Evolutionary conservation across 2,797 vertebrate species (phyloP).

Genomic region (Meda fulgida): DNA sequence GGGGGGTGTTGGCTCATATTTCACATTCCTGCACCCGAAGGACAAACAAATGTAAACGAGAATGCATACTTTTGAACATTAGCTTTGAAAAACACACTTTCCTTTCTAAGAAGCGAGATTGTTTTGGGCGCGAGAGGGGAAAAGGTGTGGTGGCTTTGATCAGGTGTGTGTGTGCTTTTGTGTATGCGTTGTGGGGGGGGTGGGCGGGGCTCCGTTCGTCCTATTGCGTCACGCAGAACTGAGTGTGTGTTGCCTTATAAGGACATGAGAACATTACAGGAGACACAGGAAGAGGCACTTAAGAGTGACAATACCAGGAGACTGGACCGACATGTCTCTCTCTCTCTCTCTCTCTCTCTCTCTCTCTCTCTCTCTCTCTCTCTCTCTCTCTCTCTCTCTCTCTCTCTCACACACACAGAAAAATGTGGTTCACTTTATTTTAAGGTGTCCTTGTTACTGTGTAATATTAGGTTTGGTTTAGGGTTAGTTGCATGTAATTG

Average conservation of each 20-base stretch:
- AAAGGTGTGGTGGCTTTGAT: conserved; percentile 59
- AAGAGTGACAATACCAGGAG: conserved; percentile 73
- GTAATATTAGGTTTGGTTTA: too few species aligned
- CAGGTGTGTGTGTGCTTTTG: conserved; percentile 52
- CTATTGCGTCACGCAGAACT: conserved; percentile 73
- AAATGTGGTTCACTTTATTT: too few species aligned
- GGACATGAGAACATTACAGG: conserved; percentile 72
- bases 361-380: too few species aligned
- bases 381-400: too few species aligned
- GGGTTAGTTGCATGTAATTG: too few species aligned
- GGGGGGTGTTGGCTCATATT: conserved; percentile 56
- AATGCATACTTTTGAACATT: conserved; percentile 10
- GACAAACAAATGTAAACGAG: conserved; percentile 55
- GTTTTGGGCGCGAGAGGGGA: conserved; percentile 24
- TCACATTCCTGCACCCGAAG: conserved; percentile 67
- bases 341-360: too few species aligned
- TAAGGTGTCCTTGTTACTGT: too few species aligned
- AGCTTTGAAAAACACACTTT: not conserved
- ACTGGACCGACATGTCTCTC: conserved; percentile 71
- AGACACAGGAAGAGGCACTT: conserved; percentile 76
- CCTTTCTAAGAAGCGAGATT: not conserved
- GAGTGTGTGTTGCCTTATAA: conserved; percentile 78
- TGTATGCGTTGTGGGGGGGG: conserved; percentile 44
- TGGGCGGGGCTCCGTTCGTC: conserved; percentile 58
- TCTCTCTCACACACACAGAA: too few species aligned